Evolutionary conservation across 2,113 vertebrate species (phyloP).

Genomic region (Odontophorus gujanensis): DNA sequence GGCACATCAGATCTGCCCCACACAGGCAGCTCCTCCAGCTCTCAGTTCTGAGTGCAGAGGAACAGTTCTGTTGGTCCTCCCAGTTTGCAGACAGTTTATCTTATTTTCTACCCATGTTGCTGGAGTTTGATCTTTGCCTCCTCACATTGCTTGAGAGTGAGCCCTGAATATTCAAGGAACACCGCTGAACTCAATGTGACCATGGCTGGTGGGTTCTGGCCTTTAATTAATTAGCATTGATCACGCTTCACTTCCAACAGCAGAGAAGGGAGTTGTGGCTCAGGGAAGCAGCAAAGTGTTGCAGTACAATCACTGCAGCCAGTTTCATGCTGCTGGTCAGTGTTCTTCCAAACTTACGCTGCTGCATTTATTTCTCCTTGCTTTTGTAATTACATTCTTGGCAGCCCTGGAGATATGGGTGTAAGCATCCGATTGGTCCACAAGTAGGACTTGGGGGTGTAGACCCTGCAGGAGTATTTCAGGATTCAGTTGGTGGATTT

Average conservation of each 20-base stretch:
- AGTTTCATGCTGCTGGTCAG: background rate
- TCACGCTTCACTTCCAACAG: conserved; percentile 20
- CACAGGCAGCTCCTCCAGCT: rapidly evolving
- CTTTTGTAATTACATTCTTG: conserved; percentile 14
- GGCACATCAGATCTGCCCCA: rapidly evolving
- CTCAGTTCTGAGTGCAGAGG: background rate
- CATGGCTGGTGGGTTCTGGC: conserved; percentile 9
- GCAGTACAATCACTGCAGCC: conserved; percentile 16
- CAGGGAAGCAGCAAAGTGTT: conserved; percentile 34
- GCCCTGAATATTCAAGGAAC: conserved; percentile 40
- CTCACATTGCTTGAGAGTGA: rapidly evolving
- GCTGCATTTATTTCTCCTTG: background rate
- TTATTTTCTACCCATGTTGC: background rate
- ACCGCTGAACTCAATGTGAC: background rate
- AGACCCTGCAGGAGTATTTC: background rate
- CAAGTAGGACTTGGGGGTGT: background rate
- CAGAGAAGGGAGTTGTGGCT: conserved; percentile 33
- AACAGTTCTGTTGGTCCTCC: background rate
- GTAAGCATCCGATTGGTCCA: background rate
- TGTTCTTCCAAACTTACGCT: background rate
- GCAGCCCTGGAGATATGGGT: background rate
- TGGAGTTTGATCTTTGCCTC: background rate
- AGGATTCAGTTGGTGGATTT: conserved; percentile 1
- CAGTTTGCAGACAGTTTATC: background rate
- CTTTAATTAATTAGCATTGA: conserved; percentile 69